Percentiles rank a stretch among this genome's conserved stretches.
Conservation (phyloP, 2,797 vertebrate genomes). For the Xenentodon cancila region DNA sequence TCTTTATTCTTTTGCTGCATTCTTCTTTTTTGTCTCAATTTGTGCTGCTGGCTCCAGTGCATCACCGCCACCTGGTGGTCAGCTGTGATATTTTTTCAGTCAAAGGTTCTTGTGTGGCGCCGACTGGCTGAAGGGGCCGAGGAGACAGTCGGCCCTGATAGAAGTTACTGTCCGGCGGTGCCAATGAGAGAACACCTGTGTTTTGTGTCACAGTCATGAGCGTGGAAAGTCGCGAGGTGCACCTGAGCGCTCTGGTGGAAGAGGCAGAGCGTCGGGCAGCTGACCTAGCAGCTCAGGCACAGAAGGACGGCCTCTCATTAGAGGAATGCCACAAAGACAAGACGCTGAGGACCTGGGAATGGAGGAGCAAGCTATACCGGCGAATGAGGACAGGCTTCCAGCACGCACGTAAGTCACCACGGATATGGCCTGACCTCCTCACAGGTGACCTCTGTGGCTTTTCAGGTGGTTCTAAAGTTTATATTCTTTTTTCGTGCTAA, state of each 20-base stretch:
- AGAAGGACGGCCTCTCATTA: slow-evolving; percentile 82
- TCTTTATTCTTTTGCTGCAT: no score
- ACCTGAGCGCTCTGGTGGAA: slow-evolving; percentile 85
- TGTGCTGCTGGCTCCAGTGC: no score
- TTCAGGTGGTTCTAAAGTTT: background rate
- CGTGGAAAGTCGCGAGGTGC: slow-evolving; percentile 86
- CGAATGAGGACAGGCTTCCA: slow-evolving; percentile 92
- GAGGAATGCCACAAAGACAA: slow-evolving; percentile 90
- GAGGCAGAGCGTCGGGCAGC: slow-evolving; percentile 89
- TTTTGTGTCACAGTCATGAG: slow-evolving; percentile 80
- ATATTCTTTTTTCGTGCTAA: background rate
- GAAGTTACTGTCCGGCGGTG: no score
- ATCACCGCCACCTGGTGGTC: no score
- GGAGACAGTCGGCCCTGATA: no score
- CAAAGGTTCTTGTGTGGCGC: no score
- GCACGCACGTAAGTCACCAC: slow-evolving; percentile 88
- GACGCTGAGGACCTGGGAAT: slow-evolving; percentile 91
- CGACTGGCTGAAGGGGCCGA: no score
- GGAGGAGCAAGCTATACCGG: slow-evolving; percentile 91
- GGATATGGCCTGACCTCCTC: no score
- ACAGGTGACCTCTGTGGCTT: background rate
- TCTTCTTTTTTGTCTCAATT: no score
- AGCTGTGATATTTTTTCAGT: no score
- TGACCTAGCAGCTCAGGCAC: slow-evolving; percentile 85
- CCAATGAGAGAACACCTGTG: no score